Percentiles rank a stretch among this genome's conserved stretches.
These are phyloP conservation scores for Drosophila bunnanda DNA, from an alignment of 2,888 invertebrate genomes.

Conservation along the genomic window DNA sequence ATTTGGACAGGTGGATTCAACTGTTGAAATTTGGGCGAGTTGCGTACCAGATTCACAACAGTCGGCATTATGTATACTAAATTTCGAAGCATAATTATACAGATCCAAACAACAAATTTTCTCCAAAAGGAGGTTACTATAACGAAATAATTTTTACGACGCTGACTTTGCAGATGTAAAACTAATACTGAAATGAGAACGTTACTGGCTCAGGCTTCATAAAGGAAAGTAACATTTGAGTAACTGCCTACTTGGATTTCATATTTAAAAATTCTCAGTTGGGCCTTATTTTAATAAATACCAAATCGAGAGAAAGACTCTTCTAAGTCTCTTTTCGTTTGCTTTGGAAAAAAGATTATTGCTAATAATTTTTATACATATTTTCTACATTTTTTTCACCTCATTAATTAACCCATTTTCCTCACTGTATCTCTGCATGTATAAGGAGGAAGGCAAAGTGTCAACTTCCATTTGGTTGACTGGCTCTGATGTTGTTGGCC, in stretches of 20 bases:
- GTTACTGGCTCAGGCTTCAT: too few species aligned
- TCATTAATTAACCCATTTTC: not conserved
- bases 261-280: too few species aligned
- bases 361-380: too few species aligned
- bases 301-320: too few species aligned
- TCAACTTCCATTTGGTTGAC: constrained; percentile 34
- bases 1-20: not conserved
- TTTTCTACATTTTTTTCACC: too few species aligned
- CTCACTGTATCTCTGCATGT: constrained; percentile 12
- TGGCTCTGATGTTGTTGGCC: constrained; percentile 40
- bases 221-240: too few species aligned
- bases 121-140: not conserved
- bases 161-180: too few species aligned
- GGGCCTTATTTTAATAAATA: too few species aligned
- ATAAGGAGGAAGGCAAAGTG: constrained; percentile 31
- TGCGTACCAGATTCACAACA: not conserved
- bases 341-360: too few species aligned
- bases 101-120: not conserved
- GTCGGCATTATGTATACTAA: not conserved
- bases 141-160: not conserved
- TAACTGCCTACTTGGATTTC: too few species aligned
- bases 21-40: not conserved
- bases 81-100: constrained; percentile 5
- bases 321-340: too few species aligned
- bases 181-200: too few species aligned